These are phyloP conservation scores for Salvelinus fontinalis DNA, from an alignment of 2,113 vertebrate species.

Conservation along the genomic window DNA sequence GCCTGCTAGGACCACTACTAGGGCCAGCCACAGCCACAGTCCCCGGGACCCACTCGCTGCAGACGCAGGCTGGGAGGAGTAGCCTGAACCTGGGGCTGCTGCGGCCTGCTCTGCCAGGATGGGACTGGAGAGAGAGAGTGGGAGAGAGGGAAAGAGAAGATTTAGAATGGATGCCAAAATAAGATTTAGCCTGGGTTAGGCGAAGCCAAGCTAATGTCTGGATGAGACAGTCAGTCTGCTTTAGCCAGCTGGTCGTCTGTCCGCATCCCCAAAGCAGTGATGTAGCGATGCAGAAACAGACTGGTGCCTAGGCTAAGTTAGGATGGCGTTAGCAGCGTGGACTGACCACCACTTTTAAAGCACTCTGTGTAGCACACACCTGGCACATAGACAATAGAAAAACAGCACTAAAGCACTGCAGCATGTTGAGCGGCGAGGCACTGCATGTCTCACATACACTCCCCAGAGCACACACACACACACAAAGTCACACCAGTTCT, in stretches of 20 bases:
- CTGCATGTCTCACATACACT: no score
- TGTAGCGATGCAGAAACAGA: not conserved
- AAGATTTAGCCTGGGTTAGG: not conserved
- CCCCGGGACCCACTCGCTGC: constrained; percentile 69
- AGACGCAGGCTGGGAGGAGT: constrained; percentile 33
- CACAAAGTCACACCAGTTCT: no score
- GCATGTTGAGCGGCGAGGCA: no score
- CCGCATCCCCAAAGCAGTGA: not conserved
- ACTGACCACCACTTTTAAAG: no score
- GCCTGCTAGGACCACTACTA: constrained; percentile 80
- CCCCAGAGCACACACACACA: no score
- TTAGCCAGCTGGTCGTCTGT: no score
- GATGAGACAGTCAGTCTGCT: not conserved
- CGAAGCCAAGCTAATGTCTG: not conserved
- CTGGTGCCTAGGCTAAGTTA: not conserved
- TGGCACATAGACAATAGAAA: not conserved
- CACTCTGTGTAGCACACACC: no score
- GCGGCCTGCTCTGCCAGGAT: constrained; percentile 40
- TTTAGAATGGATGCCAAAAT: constrained; percentile 9
- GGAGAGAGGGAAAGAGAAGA: not conserved
- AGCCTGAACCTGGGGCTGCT: constrained; percentile 39
- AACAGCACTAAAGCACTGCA: no score
- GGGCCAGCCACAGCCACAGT: constrained; percentile 76
- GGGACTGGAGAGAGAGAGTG: constrained; percentile 45
- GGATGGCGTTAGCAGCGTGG: no score